Conservation (phyloP, 1,140 invertebrate genomes). For the Drosophila chauvacae region DNA sequence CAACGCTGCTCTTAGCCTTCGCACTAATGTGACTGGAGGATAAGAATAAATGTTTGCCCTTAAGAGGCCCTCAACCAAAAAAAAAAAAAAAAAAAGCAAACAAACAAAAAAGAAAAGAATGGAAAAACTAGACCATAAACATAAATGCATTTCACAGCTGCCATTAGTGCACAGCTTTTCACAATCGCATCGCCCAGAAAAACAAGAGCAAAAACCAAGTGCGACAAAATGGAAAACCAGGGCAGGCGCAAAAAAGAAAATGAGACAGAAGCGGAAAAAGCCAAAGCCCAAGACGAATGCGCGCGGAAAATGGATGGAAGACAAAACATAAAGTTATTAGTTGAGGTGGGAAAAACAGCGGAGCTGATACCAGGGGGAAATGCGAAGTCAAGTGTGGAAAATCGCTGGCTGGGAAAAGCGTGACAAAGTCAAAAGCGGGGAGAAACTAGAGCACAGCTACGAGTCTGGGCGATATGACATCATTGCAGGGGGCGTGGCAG, state of each 20-base stretch:
- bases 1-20: slow-evolving; percentile 30
- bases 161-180: slow-evolving; percentile 61
- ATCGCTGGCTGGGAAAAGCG: slow-evolving; percentile 58
- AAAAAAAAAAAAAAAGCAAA: slow-evolving; percentile 4
- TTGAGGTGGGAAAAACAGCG: slow-evolving; percentile 25
- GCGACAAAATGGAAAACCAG: slow-evolving; percentile 61
- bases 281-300: slow-evolving; percentile 48
- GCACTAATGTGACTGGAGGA: slow-evolving; percentile 39
- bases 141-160: slow-evolving; percentile 74
- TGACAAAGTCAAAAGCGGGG: slow-evolving; percentile 55
- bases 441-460: slow-evolving; percentile 49
- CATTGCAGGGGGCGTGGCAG: slow-evolving; percentile 44
- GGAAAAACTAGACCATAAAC: slow-evolving; percentile 69
- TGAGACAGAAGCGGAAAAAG: slow-evolving; percentile 31
- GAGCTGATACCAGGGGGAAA: slow-evolving; percentile 23
- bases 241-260: slow-evolving; percentile 45
- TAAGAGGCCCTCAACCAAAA: slow-evolving; percentile 32
- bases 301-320: slow-evolving; percentile 37
- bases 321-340: slow-evolving; percentile 32
- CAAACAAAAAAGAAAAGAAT: slow-evolving; percentile 12
- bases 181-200: slow-evolving; percentile 38
- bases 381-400: slow-evolving; percentile 39
- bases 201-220: slow-evolving; percentile 40
- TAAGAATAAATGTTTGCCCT: slow-evolving; percentile 49
- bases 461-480: slow-evolving; percentile 51